These are phyloP conservation scores for Apeira syringaria DNA, from an alignment of 2,888 invertebrate genomes.

Conservation along the genomic window DNA sequence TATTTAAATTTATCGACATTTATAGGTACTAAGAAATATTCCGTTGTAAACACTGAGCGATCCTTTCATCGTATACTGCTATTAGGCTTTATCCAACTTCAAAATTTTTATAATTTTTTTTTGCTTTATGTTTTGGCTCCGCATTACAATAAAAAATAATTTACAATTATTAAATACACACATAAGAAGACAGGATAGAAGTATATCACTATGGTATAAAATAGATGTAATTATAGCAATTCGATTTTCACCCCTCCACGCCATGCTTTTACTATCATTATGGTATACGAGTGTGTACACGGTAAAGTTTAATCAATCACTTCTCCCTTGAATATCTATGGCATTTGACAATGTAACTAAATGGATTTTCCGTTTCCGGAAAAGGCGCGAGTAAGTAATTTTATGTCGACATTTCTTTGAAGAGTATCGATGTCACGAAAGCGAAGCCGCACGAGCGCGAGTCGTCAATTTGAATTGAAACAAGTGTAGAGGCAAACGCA, in stretches of 20 bases:
- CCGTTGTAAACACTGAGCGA: constrained; percentile 42
- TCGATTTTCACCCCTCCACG: no score
- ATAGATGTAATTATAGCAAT: no score
- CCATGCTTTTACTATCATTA: not conserved
- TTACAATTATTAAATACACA: no score
- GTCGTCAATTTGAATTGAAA: no score
- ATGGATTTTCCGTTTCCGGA: constrained; percentile 8
- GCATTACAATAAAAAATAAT: no score
- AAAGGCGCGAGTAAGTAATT: constrained; percentile 5
- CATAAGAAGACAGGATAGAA: no score
- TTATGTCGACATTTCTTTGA: constrained; percentile 6
- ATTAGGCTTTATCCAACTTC: no score
- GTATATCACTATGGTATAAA: no score
- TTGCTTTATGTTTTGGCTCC: no score
- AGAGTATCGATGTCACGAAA: constrained; percentile 1
- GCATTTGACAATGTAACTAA: constrained; percentile 12
- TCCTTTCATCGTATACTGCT: constrained; percentile 42
- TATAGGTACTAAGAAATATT: constrained; percentile 50
- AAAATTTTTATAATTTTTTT: no score
- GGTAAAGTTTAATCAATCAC: constrained; percentile 24
- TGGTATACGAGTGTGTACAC: constrained; percentile 18
- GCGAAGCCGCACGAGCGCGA: no score
- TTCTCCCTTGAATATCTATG: constrained; percentile 13
- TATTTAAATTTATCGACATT: constrained; percentile 51
- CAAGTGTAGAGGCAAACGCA: no score